Base-by-base conservation (phyloP, 2,888 invertebrate genomes). In the Cryptocephalus primarius region DNA sequence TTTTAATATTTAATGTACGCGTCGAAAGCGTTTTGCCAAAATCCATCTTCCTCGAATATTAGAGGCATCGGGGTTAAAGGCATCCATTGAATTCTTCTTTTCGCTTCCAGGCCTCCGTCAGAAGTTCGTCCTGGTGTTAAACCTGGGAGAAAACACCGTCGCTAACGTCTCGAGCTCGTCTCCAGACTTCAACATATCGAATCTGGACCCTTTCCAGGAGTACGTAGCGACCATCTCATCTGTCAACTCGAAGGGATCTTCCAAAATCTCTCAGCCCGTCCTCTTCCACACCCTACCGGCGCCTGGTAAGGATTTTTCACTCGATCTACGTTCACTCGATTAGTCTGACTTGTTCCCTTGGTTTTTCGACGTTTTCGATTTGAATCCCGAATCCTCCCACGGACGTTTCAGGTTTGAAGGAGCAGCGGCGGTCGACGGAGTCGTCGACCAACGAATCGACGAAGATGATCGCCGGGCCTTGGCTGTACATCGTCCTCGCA, bases 191-290 rank as follows among this genome's bases (percentile, higher is more conserved):
- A 64, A 68, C 47, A 67, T 76, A 44, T 64, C 69, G 41, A 73
- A 72, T 45, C 61, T 77, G 51, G 73, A 75, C 51, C 69, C 75
- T 4, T 73, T 73, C 40, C 70, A 70, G 40, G 72, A 72, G 47
- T 74, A 75, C 57, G 61, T 63, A 52, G 59, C 63, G 13, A 60
- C 61, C 9, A 74, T 85, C 11, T 80, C 79, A 57, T 81, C 87
- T 3, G 78, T 77, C 65, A 88, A 88, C 66, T 75, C 73, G 53
- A 87, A 86, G 64, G 69, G 60, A n/a, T 41, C 49, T 9, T 75
- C 76, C 50, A 65, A 66, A 49, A 64, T 64, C 44, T 61, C 71
- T 1, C 62, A 66, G 11, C 67, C 71, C 6, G 54, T 76, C 10
- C 58, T 64, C 45, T 69, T 75, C n/a, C 66, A 66, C 14, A 76